Base-by-base conservation (phyloP, 2,797 vertebrate species). In the Rhynchotus rufescens region DNA sequence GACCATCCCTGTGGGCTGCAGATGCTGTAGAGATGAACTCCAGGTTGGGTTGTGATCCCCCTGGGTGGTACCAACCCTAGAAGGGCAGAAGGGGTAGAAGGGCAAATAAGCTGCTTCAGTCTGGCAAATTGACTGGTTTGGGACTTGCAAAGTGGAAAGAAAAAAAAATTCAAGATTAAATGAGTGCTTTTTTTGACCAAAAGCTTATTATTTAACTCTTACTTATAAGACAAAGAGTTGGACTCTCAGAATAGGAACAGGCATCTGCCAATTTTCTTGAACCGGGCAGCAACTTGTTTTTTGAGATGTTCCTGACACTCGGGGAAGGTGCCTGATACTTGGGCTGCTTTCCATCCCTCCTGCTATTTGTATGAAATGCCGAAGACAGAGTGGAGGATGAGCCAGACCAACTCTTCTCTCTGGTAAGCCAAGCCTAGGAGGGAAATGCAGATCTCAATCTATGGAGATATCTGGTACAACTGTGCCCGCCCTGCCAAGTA, bases 81-180 rank as follows among this genome's bases (percentile, higher is more conserved):
- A 15, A 8, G n/a, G 47, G 26, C 56, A 30, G 83, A 66, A 28
- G 5, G n/a, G 51, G 26, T 60, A 30, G 83, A 68, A 28, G 4
- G 34, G 34, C 22, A 34, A 61, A 61, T 61, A 61, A 34, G 15
- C 32, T 61, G 34, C 15, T 34, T 61, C 21, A 88, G 19, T 60
- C 42, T 84, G 64, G 47, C 30, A 81, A 92, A 88, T 45, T 82
- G 75, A 65, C 49, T 26, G 6, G 7, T 47, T 84, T 77, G 15
- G 44, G 47, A 88, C 87, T 79, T 82, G 83, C 2, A 13, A 89
- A 88, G 44, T 79, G 59, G 87, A 86, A 61, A 51, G 45, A 40
- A 38, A 75, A 51, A 67, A 54, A 62, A 25, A 10, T 85, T 77
- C 1, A 1, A 71, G 74, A 52, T 94, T 94, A 92, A 92, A 92